Base-by-base conservation (phyloP, 2,797 vertebrate genomes). In the Cercopithecus diana region DNA sequence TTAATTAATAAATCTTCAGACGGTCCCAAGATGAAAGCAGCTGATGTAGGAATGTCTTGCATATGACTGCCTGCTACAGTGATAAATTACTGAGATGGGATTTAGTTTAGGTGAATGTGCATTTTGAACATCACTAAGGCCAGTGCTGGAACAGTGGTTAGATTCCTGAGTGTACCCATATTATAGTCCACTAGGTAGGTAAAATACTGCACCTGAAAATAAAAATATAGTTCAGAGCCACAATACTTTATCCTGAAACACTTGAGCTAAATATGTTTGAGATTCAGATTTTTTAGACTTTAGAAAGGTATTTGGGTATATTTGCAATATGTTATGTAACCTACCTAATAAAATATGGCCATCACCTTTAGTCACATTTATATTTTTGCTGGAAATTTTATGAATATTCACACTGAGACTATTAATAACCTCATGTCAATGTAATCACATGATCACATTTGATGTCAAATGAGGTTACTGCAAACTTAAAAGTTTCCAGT, bases 351-450 rank as follows among this genome's bases (percentile, higher is more conserved):
- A 77, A 50, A 1, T 75, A 45, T 33, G 33, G n/a, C 1, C 14
- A 61, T 87, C n/a, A 80, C 39, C 15, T 92, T 92, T 89, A 86
- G 57, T 89, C 19, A 73, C 52, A 52, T 67, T 82, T 57, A 39
- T 86, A 87, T 80, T 85, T 97, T 48, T 94, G n/a, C n/a, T 90
- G 45, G 20, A 80, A 95, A 84, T 45, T 73, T 7, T 93, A 8
- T 73, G 36, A 52, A 26, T 87, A 26, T 55, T 95, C 80, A 87
- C 52, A 81, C 12, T 50, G 88, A 73, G 14, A 50, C 43, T 43
- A 22, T 57, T 89, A 94, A 76, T 95, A 85, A 20, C 28, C 13
- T 88, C 50, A 83, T 82, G 24, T 52, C 24, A 11, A 0, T 89
- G 88, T 92, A 72, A n/a, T 86, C 28, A 64, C 41, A 2, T 30